Base-by-base conservation (phyloP, 2,797 vertebrate species). In the Xenopus petersii region DNA sequence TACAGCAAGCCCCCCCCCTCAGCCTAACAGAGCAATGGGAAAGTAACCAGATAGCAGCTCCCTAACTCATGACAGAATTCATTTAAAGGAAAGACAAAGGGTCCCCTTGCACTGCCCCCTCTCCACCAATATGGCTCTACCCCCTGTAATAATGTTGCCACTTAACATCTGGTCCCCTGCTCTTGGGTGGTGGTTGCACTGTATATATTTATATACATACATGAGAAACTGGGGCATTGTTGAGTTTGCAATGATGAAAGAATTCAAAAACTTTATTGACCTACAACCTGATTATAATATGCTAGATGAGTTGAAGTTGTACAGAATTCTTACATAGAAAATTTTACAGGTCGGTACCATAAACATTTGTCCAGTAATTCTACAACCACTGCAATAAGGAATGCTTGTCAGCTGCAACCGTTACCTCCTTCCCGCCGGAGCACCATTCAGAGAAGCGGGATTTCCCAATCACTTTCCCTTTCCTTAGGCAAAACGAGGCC, bases 311-410 rank as follows among this genome's bases (percentile, higher is more conserved):
- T 93, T 86, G 93, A 97, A 97, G 95, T 98, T 98, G 95, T 98
- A 99, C 95, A 98, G 94, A 94, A 91, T 91, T 94, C 1, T 21
- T 21, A 21, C 21, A 21, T 21, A 21, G 96, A 99, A 97, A 99
- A 99, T 96, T 98, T 98, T 98, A 98, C 97, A 99, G 94, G 95
- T 94, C 96, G 96, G 95, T 98, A 95, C 95, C 97, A 96, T 98
- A 95, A 96, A 98, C 95, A 97, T 95, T 95, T 93, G 86, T 86
- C 89, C 88, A 87, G 88, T 88, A 88, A 95, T 94, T 95, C 89
- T 92, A 95, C 95, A 95, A 85, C 94, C 94, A 95, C 94, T 91
- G 91, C 94, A 93, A 94, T 92, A 95, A 88, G 95, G 94, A 98
- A 95, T 94, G 93, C 92, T 90, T 93, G 90, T 92, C 93, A 94